phyloP scores from a whole-genome alignment of 2,797 vertebrate genomes.

The Pygocentrus nattereri region DNA sequence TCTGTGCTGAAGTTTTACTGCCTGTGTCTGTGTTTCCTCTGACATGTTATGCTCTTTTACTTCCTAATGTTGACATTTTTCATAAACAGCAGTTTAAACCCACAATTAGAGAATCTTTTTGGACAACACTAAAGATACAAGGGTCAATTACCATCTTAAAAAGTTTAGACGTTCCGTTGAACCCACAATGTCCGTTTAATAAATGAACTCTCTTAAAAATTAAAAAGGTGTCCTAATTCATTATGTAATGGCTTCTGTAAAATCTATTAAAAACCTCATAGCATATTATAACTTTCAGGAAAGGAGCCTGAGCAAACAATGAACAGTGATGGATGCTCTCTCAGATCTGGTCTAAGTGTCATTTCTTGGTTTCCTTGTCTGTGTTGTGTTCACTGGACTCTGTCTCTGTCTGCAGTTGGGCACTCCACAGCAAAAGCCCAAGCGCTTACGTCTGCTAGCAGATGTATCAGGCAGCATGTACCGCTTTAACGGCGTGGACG shows the following conservation, averaged over 20 bases:
- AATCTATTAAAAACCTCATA: constrained; percentile 35
- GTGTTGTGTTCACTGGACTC: constrained; percentile 1
- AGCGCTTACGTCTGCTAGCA: constrained; percentile 88
- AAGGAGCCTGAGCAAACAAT: constrained; percentile 24
- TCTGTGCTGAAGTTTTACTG: not conserved
- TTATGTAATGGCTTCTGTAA: constrained; percentile 29
- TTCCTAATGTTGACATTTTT: not conserved
- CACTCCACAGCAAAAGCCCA: constrained; percentile 93
- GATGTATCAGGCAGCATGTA: constrained; percentile 99
- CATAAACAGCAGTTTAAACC: not conserved
- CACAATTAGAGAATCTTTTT: not conserved
- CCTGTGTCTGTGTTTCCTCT: constrained; percentile 7
- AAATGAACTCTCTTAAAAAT: constrained; percentile 14
- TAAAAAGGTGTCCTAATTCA: constrained; percentile 22
- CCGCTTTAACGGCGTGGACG: constrained; percentile 94
- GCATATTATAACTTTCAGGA: not conserved
- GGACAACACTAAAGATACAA: not conserved
- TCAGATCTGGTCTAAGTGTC: not conserved
- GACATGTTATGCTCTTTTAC: not conserved
- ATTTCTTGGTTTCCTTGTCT: not conserved
- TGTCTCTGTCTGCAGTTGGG: constrained; percentile 79
- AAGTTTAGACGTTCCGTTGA: not conserved
- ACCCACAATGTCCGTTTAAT: constrained; percentile 17
- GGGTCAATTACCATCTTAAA: not conserved
- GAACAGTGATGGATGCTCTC: not conserved